Conservation (phyloP, 2,888 invertebrate genomes). For the Hoplodrina blanda region DNA sequence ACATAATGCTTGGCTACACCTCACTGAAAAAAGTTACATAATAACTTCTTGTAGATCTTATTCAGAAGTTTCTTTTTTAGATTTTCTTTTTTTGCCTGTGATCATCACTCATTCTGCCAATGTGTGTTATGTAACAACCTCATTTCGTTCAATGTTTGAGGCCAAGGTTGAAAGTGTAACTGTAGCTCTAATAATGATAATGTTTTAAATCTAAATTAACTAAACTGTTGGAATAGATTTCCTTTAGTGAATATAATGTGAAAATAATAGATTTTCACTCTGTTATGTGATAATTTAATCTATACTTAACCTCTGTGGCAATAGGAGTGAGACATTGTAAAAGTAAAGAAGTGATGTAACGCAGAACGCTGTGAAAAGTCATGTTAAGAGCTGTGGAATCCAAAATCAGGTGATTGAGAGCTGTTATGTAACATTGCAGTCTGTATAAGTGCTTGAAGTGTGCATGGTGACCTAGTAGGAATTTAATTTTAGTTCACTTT, state of each 20-base stretch:
- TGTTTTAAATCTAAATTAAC: constrained; percentile 47
- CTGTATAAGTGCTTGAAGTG: constrained; percentile 74
- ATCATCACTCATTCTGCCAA: constrained; percentile 71
- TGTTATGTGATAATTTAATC: constrained; percentile 63
- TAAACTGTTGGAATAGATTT: constrained; percentile 52
- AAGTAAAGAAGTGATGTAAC: constrained; percentile 67
- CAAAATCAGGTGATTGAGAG: constrained; percentile 83
- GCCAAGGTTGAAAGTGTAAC: constrained; percentile 76
- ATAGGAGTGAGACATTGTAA: constrained; percentile 76
- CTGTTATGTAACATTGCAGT: constrained; percentile 83
- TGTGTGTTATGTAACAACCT: constrained; percentile 84
- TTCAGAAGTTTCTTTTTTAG: constrained; percentile 61
- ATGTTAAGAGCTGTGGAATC: constrained; percentile 76
- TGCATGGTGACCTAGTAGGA: constrained; percentile 74
- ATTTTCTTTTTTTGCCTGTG: constrained; percentile 60
- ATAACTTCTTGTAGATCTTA: constrained; percentile 48
- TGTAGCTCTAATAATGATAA: constrained; percentile 37
- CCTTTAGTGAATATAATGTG: constrained; percentile 57
- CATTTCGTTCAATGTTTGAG: constrained; percentile 73
- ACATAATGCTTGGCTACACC: constrained; percentile 75
- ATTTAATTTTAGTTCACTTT: constrained; percentile 72
- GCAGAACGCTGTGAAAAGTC: constrained; percentile 68
- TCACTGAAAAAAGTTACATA: constrained; percentile 62
- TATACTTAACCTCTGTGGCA: constrained; percentile 63
- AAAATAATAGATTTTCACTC: constrained; percentile 57